Evolutionary conservation across 37 sponge, comb jelly and placozoan species (phyloP).

Genomic region (Oopsacas minuta): DNA sequence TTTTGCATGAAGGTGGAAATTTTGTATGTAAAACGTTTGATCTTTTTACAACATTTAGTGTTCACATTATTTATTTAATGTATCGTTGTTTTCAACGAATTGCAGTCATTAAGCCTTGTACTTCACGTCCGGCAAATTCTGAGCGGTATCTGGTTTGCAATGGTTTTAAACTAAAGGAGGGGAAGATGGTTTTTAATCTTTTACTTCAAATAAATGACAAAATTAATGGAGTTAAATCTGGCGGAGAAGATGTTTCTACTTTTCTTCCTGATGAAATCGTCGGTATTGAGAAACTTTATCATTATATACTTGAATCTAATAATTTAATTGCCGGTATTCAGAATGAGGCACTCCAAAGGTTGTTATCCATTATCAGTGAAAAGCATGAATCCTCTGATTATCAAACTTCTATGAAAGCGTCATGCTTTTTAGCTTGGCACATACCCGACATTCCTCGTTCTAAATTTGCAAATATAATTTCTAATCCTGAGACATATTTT

Average conservation of each 20-base stretch:
- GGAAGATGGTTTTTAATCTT: background rate
- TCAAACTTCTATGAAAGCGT: background rate
- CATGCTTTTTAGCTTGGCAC: background rate
- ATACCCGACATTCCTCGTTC: background rate
- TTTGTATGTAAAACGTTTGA: constrained; percentile 93
- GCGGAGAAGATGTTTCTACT: background rate
- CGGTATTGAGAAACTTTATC: background rate
- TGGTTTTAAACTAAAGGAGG: constrained; percentile 7
- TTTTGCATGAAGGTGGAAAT: constrained; percentile 71
- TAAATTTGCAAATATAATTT: background rate
- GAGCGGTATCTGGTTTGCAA: constrained; percentile 52
- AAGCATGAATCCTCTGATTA: background rate
- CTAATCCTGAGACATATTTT: background rate
- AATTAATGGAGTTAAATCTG: background rate
- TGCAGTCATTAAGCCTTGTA: constrained; percentile 80
- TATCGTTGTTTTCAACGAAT: constrained; percentile 66
- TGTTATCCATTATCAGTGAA: background rate
- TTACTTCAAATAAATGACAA: background rate
- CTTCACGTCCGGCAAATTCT: constrained; percentile 92
- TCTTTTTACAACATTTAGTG: constrained; percentile 83
- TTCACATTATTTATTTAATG: constrained; percentile 79
- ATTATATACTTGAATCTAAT: background rate
- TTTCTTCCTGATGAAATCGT: background rate
- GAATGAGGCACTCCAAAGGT: background rate
- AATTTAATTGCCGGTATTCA: background rate